Evolutionary conservation across 30 jellyfish, hydroid and myxozoan genomes (phyloP).

Genomic region (Cassiopea xamachana): DNA sequence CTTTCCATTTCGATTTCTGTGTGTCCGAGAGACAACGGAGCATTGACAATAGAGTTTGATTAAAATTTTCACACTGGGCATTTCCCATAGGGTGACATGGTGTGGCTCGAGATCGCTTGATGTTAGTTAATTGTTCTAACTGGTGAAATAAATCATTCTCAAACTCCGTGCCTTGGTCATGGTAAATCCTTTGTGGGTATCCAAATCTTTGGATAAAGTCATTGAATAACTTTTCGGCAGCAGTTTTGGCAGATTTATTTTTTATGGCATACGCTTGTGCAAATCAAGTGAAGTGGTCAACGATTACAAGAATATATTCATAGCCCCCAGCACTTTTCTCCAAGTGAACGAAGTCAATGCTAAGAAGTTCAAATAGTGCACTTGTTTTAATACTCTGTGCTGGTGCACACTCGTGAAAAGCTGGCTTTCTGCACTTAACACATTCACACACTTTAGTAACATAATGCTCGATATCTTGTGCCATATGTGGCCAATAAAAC

Average conservation of each 20-base stretch:
- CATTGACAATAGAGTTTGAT: slow-evolving; percentile 43
- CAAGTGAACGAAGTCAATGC: slow-evolving; percentile 56
- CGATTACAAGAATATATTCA: slow-evolving; percentile 24
- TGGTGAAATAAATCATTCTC: slow-evolving; percentile 45
- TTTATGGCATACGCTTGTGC: too few species aligned
- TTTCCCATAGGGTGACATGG: slow-evolving; percentile 71
- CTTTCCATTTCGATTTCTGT: slow-evolving; percentile 17
- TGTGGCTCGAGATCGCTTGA: slow-evolving; percentile 49
- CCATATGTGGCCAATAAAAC: slow-evolving; percentile 37
- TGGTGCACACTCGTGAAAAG: slow-evolving; percentile 10
- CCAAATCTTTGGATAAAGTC: slow-evolving; percentile 58
- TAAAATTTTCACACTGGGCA: slow-evolving; percentile 60
- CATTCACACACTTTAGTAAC: slow-evolving; percentile 26
- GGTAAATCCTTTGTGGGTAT: slow-evolving; percentile 42
- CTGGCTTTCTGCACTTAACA: slow-evolving; percentile 24
- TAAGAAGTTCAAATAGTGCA: slow-evolving; percentile 38
- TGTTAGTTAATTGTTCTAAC: slow-evolving; percentile 29
- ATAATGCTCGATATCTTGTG: slow-evolving; percentile 27
- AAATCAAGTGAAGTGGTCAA: too few species aligned
- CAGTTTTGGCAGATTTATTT: background rate
- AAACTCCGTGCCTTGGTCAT: slow-evolving; percentile 72
- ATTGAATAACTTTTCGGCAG: slow-evolving; percentile 47
- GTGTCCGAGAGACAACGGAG: slow-evolving; percentile 38
- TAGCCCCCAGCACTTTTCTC: slow-evolving; percentile 60
- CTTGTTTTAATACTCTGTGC: slow-evolving; percentile 2